phyloP scores from a whole-genome alignment of 1,140 invertebrate species.

The Bradynema listronoti region DNA sequence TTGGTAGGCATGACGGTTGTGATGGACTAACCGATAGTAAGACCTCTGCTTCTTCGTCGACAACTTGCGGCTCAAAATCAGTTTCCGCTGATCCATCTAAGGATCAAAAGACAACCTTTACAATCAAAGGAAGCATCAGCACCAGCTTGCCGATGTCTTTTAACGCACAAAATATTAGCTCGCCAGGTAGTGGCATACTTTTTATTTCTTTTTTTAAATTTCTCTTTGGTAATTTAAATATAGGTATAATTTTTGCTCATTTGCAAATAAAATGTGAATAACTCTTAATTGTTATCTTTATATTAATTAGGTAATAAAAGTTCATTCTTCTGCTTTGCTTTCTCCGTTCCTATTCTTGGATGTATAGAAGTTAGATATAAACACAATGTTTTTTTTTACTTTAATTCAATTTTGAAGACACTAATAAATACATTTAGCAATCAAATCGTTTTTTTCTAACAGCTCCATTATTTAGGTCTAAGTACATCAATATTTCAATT shows the following conservation, averaged over 20 bases:
- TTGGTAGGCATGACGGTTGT: neutral
- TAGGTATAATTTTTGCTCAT: too few species aligned
- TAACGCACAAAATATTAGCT: constrained; percentile 37
- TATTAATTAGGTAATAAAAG: too few species aligned
- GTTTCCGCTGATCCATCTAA: constrained; percentile 8
- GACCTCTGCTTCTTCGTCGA: neutral
- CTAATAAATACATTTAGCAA: too few species aligned
- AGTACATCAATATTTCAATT: constrained; percentile 52
- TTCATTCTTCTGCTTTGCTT: too few species aligned
- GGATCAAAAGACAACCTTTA: constrained; percentile 38
- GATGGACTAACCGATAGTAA: neutral
- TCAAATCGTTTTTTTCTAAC: too few species aligned
- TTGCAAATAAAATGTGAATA: too few species aligned
- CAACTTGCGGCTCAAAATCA: constrained; percentile 1
- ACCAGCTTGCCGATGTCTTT: constrained; percentile 34
- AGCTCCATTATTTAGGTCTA: constrained; percentile 38
- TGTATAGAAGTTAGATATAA: too few species aligned
- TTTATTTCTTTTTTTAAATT: constrained; percentile 2
- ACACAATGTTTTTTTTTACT: too few species aligned
- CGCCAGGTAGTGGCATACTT: constrained; percentile 25
- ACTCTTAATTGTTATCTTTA: too few species aligned
- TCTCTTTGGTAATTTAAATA: too few species aligned
- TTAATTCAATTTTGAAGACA: too few species aligned
- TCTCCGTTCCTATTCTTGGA: too few species aligned
- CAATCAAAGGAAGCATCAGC: constrained; percentile 38